Base-by-base conservation (phyloP, 2,888 invertebrate genomes). In the Pristionchus mayeri region DNA sequence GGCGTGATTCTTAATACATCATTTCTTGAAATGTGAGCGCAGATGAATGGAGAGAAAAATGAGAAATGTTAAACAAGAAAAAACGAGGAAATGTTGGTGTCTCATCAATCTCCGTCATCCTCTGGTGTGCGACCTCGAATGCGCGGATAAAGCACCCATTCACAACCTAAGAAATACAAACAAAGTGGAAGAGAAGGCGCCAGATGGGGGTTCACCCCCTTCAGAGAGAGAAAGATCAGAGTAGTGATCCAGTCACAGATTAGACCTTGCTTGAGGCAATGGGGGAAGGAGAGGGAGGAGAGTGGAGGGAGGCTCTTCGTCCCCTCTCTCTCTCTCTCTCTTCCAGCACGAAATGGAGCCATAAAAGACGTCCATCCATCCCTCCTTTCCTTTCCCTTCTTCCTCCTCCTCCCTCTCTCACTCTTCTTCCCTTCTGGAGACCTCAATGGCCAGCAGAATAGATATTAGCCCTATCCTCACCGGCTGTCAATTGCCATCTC, bases 281-380 rank as follows among this genome's bases (percentile, higher is more conserved):
- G 76, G n/a, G 76, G 40, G 27, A 48, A 16, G 44, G 48, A 21
- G 34, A 48, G n/a, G 76, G 13, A 9, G 50, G 76, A 30, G 50
- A 50, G 50, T 50, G 48, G 27, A 50, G 27, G 76, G 30, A 34
- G 27, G 30, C 50, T 78, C 48, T 50, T 78, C 50, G 50, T 78
- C 50, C 50, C 24, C 57, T 24, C 57, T 57, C 21, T 57, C 57
- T 57, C 57, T 24, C 21, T 21, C 44, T 9, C 44, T n/a, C 21
- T 9, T 1, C 30, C 11, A 34, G 40, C 71, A 71, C 71, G 71
- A 71, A 71, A 71, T 71, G 71, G 71, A 71, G 71, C 71, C 71
- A 71, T 71, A 71, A 71, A 71, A 71, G 71, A 71, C 71, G 71
- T 71, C 71, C 71, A 71, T 71, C 71, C n/a, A 16, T 21, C 54